A percentile compares a stretch with the other conserved stretches of the same genome.
These are phyloP conservation scores for Polypedilum vanderplanki DNA, from an alignment of 1,140 invertebrate genomes.

Conservation along the genomic window DNA sequence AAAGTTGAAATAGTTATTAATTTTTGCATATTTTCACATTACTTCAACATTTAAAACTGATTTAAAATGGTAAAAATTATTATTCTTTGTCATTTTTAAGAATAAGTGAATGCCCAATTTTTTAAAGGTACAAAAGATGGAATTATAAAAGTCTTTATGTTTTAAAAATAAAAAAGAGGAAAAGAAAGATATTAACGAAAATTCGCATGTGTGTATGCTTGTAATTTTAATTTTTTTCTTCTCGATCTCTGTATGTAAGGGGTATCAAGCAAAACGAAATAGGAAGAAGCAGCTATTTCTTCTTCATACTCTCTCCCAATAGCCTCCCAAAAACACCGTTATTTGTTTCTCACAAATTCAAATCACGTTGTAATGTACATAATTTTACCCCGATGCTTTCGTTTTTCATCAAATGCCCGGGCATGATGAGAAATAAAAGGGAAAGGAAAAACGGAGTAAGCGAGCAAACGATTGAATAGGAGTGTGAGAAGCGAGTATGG, in stretches of 20 bases:
- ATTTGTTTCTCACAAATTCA: conserved; percentile 25
- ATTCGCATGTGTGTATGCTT: background rate
- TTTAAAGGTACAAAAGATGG: too few species aligned
- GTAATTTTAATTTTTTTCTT: background rate
- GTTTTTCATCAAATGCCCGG: conserved; percentile 28
- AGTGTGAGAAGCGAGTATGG: background rate
- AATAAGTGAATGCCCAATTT: too few species aligned
- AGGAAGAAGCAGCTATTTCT: background rate
- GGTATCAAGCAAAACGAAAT: background rate
- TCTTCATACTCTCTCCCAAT: background rate
- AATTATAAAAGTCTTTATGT: background rate
- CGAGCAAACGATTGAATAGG: background rate
- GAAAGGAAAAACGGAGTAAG: background rate
- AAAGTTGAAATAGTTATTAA: too few species aligned
- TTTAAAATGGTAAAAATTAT: too few species aligned
- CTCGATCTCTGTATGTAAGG: background rate
- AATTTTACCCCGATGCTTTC: conserved; percentile 25
- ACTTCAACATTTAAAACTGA: too few species aligned
- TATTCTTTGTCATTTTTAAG: too few species aligned
- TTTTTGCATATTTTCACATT: too few species aligned
- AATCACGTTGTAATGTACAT: conserved; percentile 29
- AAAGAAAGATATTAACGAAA: background rate
- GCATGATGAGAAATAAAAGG: background rate
- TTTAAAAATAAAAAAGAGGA: conserved; percentile 7
- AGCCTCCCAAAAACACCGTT: conserved; percentile 3